These are phyloP conservation scores for Litocranius walleri DNA, from an alignment of 2,113 vertebrate genomes.

Conservation along the genomic window DNA sequence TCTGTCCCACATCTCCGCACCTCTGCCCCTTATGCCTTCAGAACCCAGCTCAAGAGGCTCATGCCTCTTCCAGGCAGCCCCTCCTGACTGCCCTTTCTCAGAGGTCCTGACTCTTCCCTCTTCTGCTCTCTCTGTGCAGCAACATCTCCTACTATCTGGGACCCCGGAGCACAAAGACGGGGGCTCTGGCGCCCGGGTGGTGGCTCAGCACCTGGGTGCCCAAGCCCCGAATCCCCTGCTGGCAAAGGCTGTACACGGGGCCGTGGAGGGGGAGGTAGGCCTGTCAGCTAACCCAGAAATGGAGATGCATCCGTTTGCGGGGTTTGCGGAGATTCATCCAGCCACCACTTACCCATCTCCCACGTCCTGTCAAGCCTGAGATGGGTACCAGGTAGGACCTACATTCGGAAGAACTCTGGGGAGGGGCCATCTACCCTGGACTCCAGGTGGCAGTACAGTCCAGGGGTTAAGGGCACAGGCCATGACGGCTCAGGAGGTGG, in stretches of 20 bases:
- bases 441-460: too few relatives aligned
- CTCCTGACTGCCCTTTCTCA: too few relatives aligned
- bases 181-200: too few relatives aligned
- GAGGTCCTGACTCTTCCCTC: neutral
- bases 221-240: fast-evolving
- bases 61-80: neutral
- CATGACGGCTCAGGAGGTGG: neutral
- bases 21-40: neutral
- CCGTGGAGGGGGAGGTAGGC: fast-evolving
- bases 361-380: neutral
- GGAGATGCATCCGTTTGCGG: neutral
- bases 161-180: neutral
- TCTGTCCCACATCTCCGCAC: neutral
- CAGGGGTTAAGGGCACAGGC: neutral
- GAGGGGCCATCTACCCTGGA: neutral
- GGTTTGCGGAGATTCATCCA: neutral
- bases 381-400: neutral
- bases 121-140: too few relatives aligned
- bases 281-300: neutral
- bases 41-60: neutral
- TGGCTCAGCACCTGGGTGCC: neutral
- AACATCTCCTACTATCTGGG: neutral
- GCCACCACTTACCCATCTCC: neutral
- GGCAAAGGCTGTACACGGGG: fast-evolving
- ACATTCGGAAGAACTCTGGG: neutral